Percentiles rank a stretch among this genome's conserved stretches.
Evolutionary conservation across 1,140 invertebrate species (phyloP).

Genomic region (Cecropterus lyciades): DNA sequence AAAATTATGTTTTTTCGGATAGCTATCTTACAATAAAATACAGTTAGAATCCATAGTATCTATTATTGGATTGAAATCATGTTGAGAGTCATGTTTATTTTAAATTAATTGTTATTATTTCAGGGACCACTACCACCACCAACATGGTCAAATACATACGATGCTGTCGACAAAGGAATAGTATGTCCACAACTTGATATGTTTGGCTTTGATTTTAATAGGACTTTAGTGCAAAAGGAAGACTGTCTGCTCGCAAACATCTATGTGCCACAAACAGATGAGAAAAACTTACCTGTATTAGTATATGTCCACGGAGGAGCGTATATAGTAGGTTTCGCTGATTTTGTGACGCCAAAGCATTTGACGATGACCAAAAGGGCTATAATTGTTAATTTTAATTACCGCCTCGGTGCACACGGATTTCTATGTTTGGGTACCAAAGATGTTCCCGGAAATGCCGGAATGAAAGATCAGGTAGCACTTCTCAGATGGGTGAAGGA

Average conservation of each 20-base stretch:
- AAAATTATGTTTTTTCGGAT: no score
- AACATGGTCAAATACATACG: slow-evolving; percentile 23
- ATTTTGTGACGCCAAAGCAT: slow-evolving; percentile 19
- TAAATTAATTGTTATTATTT: background rate
- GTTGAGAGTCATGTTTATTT: no score
- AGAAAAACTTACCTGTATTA: slow-evolving; percentile 61
- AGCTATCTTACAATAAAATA: no score
- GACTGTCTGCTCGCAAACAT: slow-evolving; percentile 65
- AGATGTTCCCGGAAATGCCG: slow-evolving; percentile 29
- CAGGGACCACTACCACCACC: slow-evolving; percentile 23
- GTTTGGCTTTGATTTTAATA: background rate
- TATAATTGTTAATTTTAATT: slow-evolving; percentile 47
- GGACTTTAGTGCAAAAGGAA: slow-evolving; percentile 43
- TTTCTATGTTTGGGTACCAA: slow-evolving; percentile 37
- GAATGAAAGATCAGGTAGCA: slow-evolving; percentile 33
- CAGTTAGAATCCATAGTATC: no score
- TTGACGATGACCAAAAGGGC: slow-evolving; percentile 39
- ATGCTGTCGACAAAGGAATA: slow-evolving; percentile 51
- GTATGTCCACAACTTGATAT: slow-evolving; percentile 54
- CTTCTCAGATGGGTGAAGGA: slow-evolving; percentile 35
- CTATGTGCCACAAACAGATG: slow-evolving; percentile 55
- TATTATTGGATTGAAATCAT: no score
- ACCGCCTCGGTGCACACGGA: slow-evolving; percentile 37
- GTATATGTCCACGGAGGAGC: slow-evolving; percentile 57
- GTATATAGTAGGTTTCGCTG: slow-evolving; percentile 43